Conservation (phyloP, 1,140 invertebrate genomes). For the Gonioctena quinquepunctata region DNA sequence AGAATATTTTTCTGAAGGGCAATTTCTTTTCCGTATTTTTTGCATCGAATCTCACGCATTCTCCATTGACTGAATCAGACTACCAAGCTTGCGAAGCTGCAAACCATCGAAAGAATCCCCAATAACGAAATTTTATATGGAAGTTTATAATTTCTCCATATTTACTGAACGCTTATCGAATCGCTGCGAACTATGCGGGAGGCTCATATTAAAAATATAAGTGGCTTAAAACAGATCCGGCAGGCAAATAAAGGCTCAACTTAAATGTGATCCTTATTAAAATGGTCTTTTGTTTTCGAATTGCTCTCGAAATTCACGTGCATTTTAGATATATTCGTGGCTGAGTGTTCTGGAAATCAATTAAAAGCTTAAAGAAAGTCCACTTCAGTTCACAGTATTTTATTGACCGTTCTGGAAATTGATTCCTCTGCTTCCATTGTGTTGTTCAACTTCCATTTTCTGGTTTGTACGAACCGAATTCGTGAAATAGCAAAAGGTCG, state of each 20-base stretch:
- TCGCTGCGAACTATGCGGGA: conserved; percentile 24
- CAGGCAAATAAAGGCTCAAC: conserved; percentile 52
- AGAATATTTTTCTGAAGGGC: too few relatives aligned
- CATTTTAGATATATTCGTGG: conserved; percentile 6
- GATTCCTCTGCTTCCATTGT: too few relatives aligned
- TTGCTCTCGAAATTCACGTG: conserved; percentile 41
- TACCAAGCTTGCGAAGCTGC: too few relatives aligned
- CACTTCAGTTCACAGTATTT: too few relatives aligned
- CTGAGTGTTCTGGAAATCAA: background rate
- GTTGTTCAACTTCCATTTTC: too few relatives aligned
- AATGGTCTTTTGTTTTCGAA: conserved; percentile 52
- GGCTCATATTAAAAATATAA: conserved; percentile 50
- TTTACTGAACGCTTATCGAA: conserved; percentile 29
- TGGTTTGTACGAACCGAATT: too few relatives aligned
- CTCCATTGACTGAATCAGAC: too few relatives aligned
- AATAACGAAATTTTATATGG: conserved; percentile 10
- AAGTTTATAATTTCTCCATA: conserved; percentile 33
- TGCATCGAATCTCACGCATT: too few relatives aligned
- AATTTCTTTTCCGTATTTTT: too few relatives aligned
- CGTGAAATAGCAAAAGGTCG: too few relatives aligned
- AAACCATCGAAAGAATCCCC: too few relatives aligned
- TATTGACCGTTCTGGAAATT: too few relatives aligned
- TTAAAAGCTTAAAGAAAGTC: background rate
- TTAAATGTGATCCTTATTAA: conserved; percentile 54
- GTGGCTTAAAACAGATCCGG: conserved; percentile 51